Conservation (phyloP, 2,888 invertebrate genomes). For the Cheilosia impressa region DNA sequence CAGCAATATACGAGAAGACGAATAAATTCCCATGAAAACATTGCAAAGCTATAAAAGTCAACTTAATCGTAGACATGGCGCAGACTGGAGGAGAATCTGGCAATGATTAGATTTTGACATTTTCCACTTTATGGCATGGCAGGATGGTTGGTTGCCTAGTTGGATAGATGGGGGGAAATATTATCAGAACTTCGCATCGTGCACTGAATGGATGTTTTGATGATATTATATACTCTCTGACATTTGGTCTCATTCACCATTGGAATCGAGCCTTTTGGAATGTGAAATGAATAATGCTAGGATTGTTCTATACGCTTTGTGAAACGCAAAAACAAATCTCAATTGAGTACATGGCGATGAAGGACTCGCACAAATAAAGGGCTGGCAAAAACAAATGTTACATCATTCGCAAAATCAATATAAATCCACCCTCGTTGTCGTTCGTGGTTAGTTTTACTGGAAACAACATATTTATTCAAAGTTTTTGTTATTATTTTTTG, state of each 20-base stretch:
- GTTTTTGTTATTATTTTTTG: neutral
- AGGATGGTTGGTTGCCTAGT: neutral
- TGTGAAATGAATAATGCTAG: conserved; percentile 6
- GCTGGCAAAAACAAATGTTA: conserved; percentile 39
- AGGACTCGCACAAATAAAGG: conserved; percentile 2
- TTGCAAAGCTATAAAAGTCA: conserved; percentile 59
- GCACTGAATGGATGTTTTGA: conserved; percentile 41
- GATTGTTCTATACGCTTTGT: neutral
- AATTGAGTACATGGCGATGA: neutral
- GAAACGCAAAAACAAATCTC: conserved; percentile 6
- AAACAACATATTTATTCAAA: conserved; percentile 48
- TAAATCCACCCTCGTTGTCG: conserved; percentile 1
- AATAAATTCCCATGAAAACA: conserved; percentile 28
- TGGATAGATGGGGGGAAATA: neutral
- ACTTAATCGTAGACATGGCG: conserved; percentile 37
- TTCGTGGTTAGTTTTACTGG: conserved; percentile 27
- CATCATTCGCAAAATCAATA: conserved; percentile 54
- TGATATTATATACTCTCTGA: conserved; percentile 41
- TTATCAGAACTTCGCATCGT: neutral
- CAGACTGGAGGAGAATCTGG: conserved; percentile 39
- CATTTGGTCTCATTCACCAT: conserved; percentile 33
- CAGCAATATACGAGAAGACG: neutral
- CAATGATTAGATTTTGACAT: conserved; percentile 61
- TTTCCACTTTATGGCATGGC: conserved; percentile 27
- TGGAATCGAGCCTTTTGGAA: neutral